Base-by-base conservation (phyloP, 1,140 invertebrate genomes). In the Hyposmocoma kahamanoa region DNA sequence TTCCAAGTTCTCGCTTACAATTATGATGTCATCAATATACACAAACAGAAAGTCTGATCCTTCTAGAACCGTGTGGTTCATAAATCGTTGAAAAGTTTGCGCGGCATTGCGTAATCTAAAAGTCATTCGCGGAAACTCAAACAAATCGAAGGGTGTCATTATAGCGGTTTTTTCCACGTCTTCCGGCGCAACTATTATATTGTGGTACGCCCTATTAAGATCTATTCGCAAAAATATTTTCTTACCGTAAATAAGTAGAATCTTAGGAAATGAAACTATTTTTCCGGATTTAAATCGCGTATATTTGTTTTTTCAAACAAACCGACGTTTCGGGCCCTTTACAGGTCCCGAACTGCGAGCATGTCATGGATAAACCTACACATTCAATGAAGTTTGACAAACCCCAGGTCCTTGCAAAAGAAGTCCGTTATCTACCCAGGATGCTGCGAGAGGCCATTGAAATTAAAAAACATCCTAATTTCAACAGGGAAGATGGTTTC, bases 221-320 rank as follows among this genome's bases (percentile, higher is more conserved):
- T 45, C 42, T 0, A 88, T 88, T 5, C 62, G 54, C 0, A 59
- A 51, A 3, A 47, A 90, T 0, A 45, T 89, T 41, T 64, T 90
- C 88, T 0, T 90, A 4, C 62, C 60, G 1, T 76, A 82, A 0
- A 50, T 18, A 0, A 90, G 50, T 3, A 42, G n/a, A 73, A 53
- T 86, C 79, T 18, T 70, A 49, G n/a, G n/a, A n/a, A n/a, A n/a
- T n/a, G n/a, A n/a, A n/a, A n/a, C n/a, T n/a, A n/a, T n/a, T n/a
- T n/a, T n/a, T n/a, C n/a, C n/a, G n/a, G n/a, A n/a, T n/a, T n/a
- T n/a, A n/a, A n/a, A n/a, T n/a, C n/a, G n/a, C n/a, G n/a, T n/a
- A n/a, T n/a, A n/a, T n/a, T n/a, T n/a, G n/a, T n/a, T n/a, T n/a
- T n/a, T n/a, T n/a, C n/a, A n/a, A n/a, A n/a, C n/a, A n/a, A n/a